Evolutionary conservation across 2,113 vertebrate species (phyloP), one percentile per base, ranked within the genome.

Genomic region (Mola mola): DNA sequence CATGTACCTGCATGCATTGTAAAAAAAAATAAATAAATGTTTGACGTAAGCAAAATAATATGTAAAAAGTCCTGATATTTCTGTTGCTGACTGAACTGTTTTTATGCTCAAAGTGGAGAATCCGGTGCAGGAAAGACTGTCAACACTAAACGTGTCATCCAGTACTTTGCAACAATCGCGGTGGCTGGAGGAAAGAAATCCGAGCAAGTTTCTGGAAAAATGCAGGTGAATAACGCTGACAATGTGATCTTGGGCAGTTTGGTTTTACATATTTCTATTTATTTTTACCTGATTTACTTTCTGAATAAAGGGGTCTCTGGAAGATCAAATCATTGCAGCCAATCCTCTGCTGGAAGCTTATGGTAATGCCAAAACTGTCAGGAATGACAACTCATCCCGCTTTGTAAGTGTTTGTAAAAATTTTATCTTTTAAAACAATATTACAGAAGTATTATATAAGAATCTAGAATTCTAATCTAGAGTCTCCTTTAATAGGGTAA

Each of bases 141-240:
- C 63, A 98, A 98, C 82, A 98, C 95, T 0, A 97, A 97, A 16
- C 92, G 94, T 84, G 96, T 97, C 91, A 97, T 96, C 88, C 95
- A 98, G 90, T 97, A 96, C 81, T 98, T 97, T 88, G 95, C 95
- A 28, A 96, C 95, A 93, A 96, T 97, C 75, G 96, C 96, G 83
- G 94, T 93, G 13, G 83, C 90, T 90, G 90, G 92, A 7, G 70
- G 59, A 20, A 88, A 86, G 62, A 91, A 92, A 31, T 0, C 16
- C 1, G 82, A 86, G 7, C 13, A 1, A 0, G 6, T 5, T 89
- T 0, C 89, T 70, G 58, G 86, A 11, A 96, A 96, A 85, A 94
- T 95, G 37, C 86, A 97, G 88, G 95, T 95, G 29, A 6, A 29
- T 8, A 38, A 6, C 15, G 21, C 7, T 49, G 3, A 25, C 36